Base-by-base conservation (phyloP, 2,888 invertebrate genomes). In the Yponomeuta evonymella region DNA sequence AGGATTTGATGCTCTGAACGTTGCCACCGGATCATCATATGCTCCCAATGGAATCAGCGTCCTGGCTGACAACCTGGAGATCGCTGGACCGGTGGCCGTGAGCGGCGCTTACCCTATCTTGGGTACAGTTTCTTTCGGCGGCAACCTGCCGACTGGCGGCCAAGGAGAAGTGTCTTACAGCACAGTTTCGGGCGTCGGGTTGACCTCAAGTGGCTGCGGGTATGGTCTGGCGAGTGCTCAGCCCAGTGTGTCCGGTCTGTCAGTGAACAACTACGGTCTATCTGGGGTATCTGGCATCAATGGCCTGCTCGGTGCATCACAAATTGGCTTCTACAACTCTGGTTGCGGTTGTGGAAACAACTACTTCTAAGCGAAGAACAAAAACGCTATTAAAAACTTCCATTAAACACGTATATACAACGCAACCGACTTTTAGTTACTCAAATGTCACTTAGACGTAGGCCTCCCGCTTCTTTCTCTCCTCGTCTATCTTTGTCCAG, bases 11-110 rank as follows among this genome's bases (percentile, higher is more conserved):
- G 65, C 33, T 12, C 30, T 65, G 30, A 65, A 29, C 33, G 30
- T 65, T 10, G 30, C 33, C 12, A 33, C 30, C 10, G 65, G 65
- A 6, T 65, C 65, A 2, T 29, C 30, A 6, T 33, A 30, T 8
- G 29, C 65, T 4, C 48, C 67, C 23, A 36, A 33, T 29, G 67
- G 67, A 43, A 36, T 67, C 43, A 67, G 43, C 67, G 2, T 67
- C 15, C 9, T 67, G n/a, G 67, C 67, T 11, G 67, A 67, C 0
- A 67, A 67, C 67, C 67, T 67, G n/a, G 67, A 67, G 23, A 48
- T 48, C 48, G 43, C 15, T 15, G 67, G 67, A 11, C 48, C n/a
- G 2, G 43, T 67, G 10, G 65, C 11, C 29, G 65, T 65, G 30
- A 29, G 33, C 30, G 65, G 65, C 3, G 65, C 65, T 29, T 12